Evolutionary conservation across 2,888 invertebrate genomes (phyloP).

Genomic region (Galeruca laticollis): DNA sequence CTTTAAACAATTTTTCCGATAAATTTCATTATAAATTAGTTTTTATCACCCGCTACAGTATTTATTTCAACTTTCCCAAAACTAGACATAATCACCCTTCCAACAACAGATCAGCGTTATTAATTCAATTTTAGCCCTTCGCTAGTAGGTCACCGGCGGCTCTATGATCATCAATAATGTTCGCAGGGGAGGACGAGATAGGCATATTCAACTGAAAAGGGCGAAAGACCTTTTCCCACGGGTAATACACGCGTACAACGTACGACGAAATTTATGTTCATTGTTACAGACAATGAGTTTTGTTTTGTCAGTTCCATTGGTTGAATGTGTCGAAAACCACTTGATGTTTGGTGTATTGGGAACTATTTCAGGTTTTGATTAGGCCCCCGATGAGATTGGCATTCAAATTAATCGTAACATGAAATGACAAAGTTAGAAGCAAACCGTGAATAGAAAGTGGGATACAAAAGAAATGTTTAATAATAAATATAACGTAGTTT

Average conservation of each 20-base stretch:
- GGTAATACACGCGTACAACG: constrained; percentile 52
- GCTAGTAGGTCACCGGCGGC: constrained; percentile 13
- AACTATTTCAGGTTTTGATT: constrained; percentile 27
- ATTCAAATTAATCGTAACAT: constrained; percentile 3
- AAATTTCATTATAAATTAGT: no score
- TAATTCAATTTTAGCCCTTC: background rate
- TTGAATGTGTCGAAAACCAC: constrained; percentile 43
- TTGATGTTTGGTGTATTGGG: constrained; percentile 40
- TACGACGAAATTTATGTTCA: constrained; percentile 47
- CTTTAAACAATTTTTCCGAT: no score
- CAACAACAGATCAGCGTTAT: constrained; percentile 12
- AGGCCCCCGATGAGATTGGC: constrained; percentile 5
- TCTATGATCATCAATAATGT: constrained; percentile 8
- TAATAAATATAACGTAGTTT: no score
- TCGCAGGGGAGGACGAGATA: constrained; percentile 18
- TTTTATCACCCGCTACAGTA: no score
- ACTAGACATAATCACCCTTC: background rate
- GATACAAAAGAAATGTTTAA: background rate
- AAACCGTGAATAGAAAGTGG: background rate
- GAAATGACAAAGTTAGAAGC: background rate
- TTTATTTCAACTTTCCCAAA: constrained; percentile 12
- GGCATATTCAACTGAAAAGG: constrained; percentile 23
- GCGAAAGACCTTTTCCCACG: constrained; percentile 51
- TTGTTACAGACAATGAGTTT: constrained; percentile 39
- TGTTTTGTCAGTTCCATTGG: constrained; percentile 40